Base-by-base conservation (phyloP, 2,797 vertebrate species). In the Otolemur crassicaudatus region DNA sequence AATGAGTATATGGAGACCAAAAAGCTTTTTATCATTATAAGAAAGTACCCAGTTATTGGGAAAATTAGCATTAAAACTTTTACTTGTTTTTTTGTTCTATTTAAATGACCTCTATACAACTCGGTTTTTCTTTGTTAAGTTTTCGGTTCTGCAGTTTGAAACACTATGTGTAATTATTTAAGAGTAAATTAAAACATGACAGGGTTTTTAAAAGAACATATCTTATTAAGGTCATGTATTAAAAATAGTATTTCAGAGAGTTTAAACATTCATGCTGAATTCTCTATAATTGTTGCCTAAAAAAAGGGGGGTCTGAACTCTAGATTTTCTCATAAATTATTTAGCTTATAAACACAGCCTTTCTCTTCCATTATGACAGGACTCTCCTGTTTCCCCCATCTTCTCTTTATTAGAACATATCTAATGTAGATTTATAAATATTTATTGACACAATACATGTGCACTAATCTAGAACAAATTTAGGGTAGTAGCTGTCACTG, bases 1-100 rank as follows among this genome's bases (percentile, higher is more conserved):
- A 84, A 87, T 76, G 49, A 94, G 46, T 96, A 84, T 85, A 97
- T 90, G 67, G 94, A 97, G 94, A 97, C 92, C 37, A 89, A 95
- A 86, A 70, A 13, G 93, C 61, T 49, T 97, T 56, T 37, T 14
- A 63, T 90, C 87, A 63, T 84, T 76, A 73, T 19, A 87, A 92
- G 31, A 86, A 25, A 97, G 56, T 56, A 75, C 22, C 25, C 31
- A 56, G 37, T 82, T 70, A 79, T 19, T 81, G 46, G 46, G 58
- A 17, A 95, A 92, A 93, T 80, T 63, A 61, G 5, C 14, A 58
- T 82, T 40, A 79, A 82, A 73, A 93, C n/a, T 77, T 94, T 84
- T 77, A 75, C 20, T 93, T 79, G 49, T 16, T 40, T 61, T 97
- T 97, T 90, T 92, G 72, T 80, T 79, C 92, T 81, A 87, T 96